Evolutionary conservation across 2,113 vertebrate species (phyloP).

Genomic region (Catharus minimus): DNA sequence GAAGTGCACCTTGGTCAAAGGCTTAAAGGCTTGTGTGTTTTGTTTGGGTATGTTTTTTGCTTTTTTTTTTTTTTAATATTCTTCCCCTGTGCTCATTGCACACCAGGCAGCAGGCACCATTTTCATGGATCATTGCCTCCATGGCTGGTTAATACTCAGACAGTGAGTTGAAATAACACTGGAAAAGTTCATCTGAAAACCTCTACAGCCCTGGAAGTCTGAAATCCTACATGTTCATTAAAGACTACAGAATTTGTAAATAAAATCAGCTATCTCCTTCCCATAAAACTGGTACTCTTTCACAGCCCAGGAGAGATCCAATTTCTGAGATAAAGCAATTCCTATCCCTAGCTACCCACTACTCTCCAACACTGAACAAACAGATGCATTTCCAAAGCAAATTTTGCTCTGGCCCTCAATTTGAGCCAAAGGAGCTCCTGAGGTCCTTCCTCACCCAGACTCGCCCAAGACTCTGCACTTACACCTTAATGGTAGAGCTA

Average conservation of each 20-base stretch:
- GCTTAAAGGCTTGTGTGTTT: not conserved
- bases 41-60: not conserved
- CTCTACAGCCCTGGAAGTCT: not conserved
- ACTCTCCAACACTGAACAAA: not conserved
- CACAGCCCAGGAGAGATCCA: not conserved
- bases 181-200: not conserved
- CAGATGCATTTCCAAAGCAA: accelerated
- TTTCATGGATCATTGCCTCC: not conserved
- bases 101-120: not conserved
- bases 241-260: not conserved
- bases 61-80: not conserved
- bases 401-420: accelerated
- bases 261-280: not conserved
- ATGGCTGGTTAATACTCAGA: not conserved
- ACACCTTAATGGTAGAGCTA: not conserved
- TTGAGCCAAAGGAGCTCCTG: not conserved
- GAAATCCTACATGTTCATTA: not conserved
- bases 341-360: not conserved
- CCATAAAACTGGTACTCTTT: not conserved
- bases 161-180: not conserved
- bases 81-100: not conserved
- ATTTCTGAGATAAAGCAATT: not conserved
- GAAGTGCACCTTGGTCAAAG: not conserved
- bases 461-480: not conserved
- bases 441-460: not conserved